Percentiles rank a stretch among this genome's conserved stretches.
Conservation (phyloP, 92 coral and sea anemone genomes). For the Phenganax marumi region DNA sequence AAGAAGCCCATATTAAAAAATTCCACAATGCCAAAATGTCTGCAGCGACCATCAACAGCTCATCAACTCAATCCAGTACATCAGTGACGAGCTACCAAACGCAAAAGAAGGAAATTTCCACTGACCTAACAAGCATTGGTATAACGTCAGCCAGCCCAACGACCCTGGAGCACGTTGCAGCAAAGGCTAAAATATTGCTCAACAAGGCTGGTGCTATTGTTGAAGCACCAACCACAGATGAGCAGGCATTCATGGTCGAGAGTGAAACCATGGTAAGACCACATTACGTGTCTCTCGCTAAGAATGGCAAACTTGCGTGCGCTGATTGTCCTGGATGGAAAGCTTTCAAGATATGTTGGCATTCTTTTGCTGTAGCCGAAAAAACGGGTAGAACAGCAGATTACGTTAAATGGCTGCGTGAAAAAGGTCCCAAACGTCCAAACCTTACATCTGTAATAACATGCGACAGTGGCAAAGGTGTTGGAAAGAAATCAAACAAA, state of each 20-base stretch:
- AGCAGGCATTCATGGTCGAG: conserved; percentile 11
- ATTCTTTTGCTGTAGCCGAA: neutral
- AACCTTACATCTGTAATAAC: neutral
- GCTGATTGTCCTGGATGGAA: conserved; percentile 4
- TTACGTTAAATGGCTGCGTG: neutral
- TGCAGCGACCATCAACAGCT: neutral
- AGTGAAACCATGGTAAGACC: conserved; percentile 9
- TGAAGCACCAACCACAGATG: neutral
- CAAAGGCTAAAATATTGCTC: neutral
- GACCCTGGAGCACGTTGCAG: neutral
- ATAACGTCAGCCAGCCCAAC: no score
- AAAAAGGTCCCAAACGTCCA: neutral
- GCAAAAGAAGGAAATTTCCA: neutral
- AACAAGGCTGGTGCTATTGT: conserved; percentile 8
- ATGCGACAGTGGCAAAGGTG: conserved; percentile 8
- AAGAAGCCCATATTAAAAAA: neutral
- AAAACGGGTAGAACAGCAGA: neutral
- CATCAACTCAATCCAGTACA: neutral
- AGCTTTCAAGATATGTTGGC: neutral
- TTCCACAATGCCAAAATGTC: conserved; percentile 10
- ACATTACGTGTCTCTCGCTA: conserved; percentile 4
- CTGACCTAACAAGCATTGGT: conserved; percentile 14
- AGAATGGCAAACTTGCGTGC: neutral
- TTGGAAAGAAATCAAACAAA: conserved; percentile 4
- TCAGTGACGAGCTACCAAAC: no score